A percentile compares a stretch with the other conserved stretches of the same genome.
Conservation (phyloP, 2,888 invertebrate genomes). For the Hirtodrosophila trivittata region DNA sequence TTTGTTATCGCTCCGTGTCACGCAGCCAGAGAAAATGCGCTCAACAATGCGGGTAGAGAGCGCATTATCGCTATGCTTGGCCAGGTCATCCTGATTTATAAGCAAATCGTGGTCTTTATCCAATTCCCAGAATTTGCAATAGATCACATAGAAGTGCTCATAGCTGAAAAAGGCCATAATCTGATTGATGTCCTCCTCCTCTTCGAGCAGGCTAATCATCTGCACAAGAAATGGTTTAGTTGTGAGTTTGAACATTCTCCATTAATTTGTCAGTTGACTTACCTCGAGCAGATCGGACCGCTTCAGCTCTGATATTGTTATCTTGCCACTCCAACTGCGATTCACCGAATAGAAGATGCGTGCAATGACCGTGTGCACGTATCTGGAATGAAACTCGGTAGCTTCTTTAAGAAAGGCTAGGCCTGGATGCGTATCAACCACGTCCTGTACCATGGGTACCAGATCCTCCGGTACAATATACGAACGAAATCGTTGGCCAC, state of each 20-base stretch:
- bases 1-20: slow-evolving; percentile 90
- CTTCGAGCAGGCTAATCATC: slow-evolving; percentile 92
- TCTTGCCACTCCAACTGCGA: slow-evolving; percentile 97
- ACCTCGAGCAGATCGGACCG: slow-evolving; percentile 94
- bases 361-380: slow-evolving; percentile 99
- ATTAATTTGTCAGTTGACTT: slow-evolving; percentile 1
- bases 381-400: slow-evolving; percentile 99
- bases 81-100: slow-evolving; percentile 96
- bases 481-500: slow-evolving; percentile 85
- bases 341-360: slow-evolving; percentile 99
- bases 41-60: slow-evolving; percentile 98
- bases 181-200: slow-evolving; percentile 98
- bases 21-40: slow-evolving; percentile 98
- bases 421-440: slow-evolving; percentile 99
- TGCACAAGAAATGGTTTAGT: slow-evolving; percentile 78
- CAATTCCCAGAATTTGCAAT: slow-evolving; percentile 99
- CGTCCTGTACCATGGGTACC: slow-evolving; percentile 96
- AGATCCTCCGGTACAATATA: slow-evolving; percentile 94
- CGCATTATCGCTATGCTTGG: slow-evolving; percentile 97
- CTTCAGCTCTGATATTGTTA: slow-evolving; percentile 94
- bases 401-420: slow-evolving; percentile 98
- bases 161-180: slow-evolving; percentile 96
- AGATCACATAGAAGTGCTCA: slow-evolving; percentile 99
- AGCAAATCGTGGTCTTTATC: slow-evolving; percentile 99
- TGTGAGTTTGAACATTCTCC: slow-evolving; percentile 6